Evolutionary conservation across 2,797 vertebrate species (phyloP), one percentile per base, ranked within the genome.

Genomic region (Pithecia hirsuta): DNA sequence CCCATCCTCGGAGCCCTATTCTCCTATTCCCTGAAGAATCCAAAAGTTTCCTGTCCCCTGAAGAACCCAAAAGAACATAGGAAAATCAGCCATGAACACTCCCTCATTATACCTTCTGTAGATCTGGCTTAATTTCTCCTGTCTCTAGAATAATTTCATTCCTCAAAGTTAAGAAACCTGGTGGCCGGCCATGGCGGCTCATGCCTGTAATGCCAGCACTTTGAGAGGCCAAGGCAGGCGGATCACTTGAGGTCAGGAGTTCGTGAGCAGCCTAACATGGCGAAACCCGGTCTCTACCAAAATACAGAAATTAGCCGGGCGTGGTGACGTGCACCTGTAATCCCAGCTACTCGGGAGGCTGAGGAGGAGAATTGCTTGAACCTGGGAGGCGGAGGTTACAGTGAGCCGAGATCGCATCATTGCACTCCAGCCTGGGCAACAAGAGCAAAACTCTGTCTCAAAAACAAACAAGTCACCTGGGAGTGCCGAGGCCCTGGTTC

Each of bases 101-200:
- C 4, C 33, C 44, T 79, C 41, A 22, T 79, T 46, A 17, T 15
- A 19, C 17, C 64, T 61, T 44, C 83, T 74, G 50, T 1, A 19
- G 59, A 36, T 84, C 30, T 52, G n/a, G 12, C 13, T 20, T 46
- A 36, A 10, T 72, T 70, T 85, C 30, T 28, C 20, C 12, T 86
- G 3, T 82, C 78, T 84, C 30, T 50, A 80, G 36, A 84, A 81
- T 30, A 36, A 50, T 52, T 55, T 57, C 10, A 50, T 76, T 78
- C 28, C 64, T 79, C 30, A 70, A 33, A 6, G 36, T 30, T 59
- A 92, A 59, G 57, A 44, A 50, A 41, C 4, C 50, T 17, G 11
- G 17, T n/a, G 61, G 7, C 61, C 1, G 0, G 7, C 14, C 0
- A 1, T 1, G 0, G 14, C 1, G 15, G 61, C 61, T 67, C 61